Evolutionary conservation across 37 sponge, comb jelly and placozoan species (phyloP).

Genomic region (Axinella damicornis): DNA sequence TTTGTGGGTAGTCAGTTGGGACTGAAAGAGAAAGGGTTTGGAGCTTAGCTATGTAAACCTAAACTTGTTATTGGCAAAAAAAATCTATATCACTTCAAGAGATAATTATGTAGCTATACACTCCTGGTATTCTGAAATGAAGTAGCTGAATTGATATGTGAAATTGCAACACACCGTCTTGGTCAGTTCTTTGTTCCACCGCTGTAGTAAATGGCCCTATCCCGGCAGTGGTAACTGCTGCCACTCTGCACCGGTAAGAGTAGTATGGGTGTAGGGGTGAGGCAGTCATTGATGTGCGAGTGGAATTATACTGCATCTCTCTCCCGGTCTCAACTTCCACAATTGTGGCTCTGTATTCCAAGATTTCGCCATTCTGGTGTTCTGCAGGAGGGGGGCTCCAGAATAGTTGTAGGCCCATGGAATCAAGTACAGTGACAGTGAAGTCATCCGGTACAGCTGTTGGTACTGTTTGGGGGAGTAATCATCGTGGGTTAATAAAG

Average conservation of each 20-base stretch:
- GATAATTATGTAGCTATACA: no score
- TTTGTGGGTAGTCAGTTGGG: no score
- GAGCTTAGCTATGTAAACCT: no score
- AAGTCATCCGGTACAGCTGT: constrained; percentile 7
- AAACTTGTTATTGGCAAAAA: no score
- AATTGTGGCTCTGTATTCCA: constrained; percentile 1
- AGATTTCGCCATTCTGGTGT: constrained; percentile 32
- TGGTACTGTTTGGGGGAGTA: constrained; percentile 15
- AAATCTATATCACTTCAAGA: no score
- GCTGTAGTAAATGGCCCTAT: constrained; percentile 23
- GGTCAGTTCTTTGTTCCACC: neutral
- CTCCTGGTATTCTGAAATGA: no score
- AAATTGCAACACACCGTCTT: constrained; percentile 46
- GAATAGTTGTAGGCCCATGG: neutral
- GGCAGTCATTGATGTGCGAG: no score
- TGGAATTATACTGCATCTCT: no score
- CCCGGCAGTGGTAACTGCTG: constrained; percentile 41
- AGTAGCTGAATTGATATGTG: no score
- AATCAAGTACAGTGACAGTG: no score
- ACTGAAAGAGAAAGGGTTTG: neutral
- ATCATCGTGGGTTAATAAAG: neutral
- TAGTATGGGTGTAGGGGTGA: constrained; percentile 46
- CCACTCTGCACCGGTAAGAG: constrained; percentile 29
- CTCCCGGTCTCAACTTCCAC: constrained; percentile 7
- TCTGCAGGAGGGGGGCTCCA: constrained; percentile 19